Evolutionary conservation across 1,140 invertebrate species (phyloP).

Genomic region (Chymomyza costata): DNA sequence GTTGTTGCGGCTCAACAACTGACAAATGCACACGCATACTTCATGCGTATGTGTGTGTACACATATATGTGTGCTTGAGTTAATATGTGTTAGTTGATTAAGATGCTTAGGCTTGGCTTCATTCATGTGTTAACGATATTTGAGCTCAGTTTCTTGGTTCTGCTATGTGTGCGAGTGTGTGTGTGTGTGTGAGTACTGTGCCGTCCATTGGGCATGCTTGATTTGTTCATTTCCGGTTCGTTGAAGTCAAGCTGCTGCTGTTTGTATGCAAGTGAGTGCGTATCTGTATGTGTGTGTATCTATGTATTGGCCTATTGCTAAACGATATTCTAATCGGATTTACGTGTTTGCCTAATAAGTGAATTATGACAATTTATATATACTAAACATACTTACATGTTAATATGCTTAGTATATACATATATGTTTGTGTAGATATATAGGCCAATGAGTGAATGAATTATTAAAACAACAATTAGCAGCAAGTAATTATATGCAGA

Average conservation of each 20-base stretch:
- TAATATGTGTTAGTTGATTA: conserved; percentile 36
- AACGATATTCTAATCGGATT: conserved; percentile 63
- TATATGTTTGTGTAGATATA: conserved; percentile 2
- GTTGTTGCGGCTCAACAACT: conserved; percentile 30
- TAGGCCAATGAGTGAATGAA: conserved; percentile 16
- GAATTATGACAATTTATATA: conserved; percentile 18
- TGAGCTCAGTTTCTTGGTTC: conserved; percentile 17
- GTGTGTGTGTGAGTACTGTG: conserved; percentile 8
- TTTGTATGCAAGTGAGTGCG: too few species aligned
- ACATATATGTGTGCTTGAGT: neutral
- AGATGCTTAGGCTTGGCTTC: conserved; percentile 59
- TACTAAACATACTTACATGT: neutral
- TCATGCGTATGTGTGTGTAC: conserved; percentile 10
- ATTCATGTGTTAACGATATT: conserved; percentile 53
- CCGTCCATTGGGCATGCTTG: conserved; percentile 35
- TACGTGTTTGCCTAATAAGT: conserved; percentile 42
- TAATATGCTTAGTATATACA: conserved; percentile 4
- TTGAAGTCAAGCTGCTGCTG: conserved; percentile 39
- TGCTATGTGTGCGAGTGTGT: conserved; percentile 4
- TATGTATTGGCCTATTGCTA: too few species aligned
- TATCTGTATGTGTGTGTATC: conserved; percentile 29
- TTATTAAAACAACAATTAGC: conserved; percentile 58
- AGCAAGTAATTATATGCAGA: conserved; percentile 45
- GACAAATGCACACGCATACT: conserved; percentile 38
- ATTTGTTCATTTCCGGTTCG: conserved; percentile 65